Conservation (phyloP, 1,140 invertebrate species). For the Procambarus virginalis region DNA sequence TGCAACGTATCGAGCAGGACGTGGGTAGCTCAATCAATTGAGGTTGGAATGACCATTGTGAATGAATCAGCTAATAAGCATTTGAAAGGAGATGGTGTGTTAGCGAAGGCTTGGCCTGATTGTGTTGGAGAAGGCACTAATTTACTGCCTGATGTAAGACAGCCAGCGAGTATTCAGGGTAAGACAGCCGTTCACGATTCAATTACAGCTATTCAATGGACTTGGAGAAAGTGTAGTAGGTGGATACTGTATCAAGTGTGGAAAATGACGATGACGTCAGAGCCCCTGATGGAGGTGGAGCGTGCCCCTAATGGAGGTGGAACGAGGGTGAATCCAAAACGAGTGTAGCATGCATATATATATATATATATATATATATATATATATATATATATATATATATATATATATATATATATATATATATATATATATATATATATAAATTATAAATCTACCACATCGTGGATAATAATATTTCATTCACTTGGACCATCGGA, state of each 20-base stretch:
- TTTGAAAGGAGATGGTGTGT: slow-evolving; percentile 12
- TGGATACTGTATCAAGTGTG: not conserved
- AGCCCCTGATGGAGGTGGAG: no score
- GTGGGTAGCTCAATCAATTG: not conserved
- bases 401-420: no score
- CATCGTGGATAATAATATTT: no score
- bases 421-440: no score
- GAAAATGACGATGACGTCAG: no score
- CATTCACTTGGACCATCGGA: no score
- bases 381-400: no score
- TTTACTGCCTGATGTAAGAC: not conserved
- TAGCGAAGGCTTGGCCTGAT: not conserved
- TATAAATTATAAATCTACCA: no score
- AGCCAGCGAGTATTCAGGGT: not conserved
- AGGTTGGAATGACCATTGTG: not conserved
- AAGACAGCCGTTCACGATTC: slow-evolving; percentile 7
- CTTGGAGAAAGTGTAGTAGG: not conserved
- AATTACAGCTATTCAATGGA: not conserved
- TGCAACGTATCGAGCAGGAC: not conserved
- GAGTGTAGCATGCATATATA: no score
- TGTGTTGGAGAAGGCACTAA: not conserved
- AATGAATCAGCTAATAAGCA: slow-evolving; percentile 4
- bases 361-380: no score
- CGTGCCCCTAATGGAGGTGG: no score
- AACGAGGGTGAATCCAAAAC: no score